Percentiles rank a stretch among this genome's conserved stretches.
Evolutionary conservation across 1,140 invertebrate species (phyloP).

Genomic region (Brachionus sp.): DNA sequence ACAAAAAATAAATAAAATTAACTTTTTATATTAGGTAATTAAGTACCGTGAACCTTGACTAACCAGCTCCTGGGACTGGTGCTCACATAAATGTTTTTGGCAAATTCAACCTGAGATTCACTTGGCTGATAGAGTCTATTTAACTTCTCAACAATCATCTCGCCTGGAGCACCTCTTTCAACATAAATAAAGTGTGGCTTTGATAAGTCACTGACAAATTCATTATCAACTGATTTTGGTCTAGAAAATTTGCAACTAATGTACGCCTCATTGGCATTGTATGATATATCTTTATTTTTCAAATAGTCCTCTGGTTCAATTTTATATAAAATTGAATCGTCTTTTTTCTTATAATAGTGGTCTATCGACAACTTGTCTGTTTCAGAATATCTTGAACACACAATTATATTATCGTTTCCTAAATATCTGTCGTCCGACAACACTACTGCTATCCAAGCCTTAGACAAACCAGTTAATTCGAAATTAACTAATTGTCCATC

Average conservation of each 20-base stretch:
- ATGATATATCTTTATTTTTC: conserved; percentile 21
- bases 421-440: conserved; percentile 40
- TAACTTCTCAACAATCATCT: conserved; percentile 38
- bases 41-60: conserved; percentile 41
- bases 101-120: conserved; percentile 37
- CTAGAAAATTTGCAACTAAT: conserved; percentile 36
- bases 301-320: conserved; percentile 38
- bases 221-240: not conserved
- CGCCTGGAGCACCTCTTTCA: conserved; percentile 39
- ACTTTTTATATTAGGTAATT: not conserved
- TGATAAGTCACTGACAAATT: conserved; percentile 14
- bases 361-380: conserved; percentile 18
- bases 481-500: conserved; percentile 39
- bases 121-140: conserved; percentile 33
- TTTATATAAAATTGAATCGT: conserved; percentile 23
- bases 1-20: not conserved
- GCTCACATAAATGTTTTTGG: not conserved
- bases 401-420: conserved; percentile 41
- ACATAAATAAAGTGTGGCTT: conserved; percentile 42
- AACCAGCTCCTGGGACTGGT: conserved; percentile 40
- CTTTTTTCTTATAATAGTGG: conserved; percentile 37
- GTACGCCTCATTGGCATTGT: not conserved
- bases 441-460: conserved; percentile 28
- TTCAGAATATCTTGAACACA: conserved; percentile 21
- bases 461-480: conserved; percentile 22